Conservation (phyloP, 2,888 invertebrate species). For the Ophion ellenae region DNA sequence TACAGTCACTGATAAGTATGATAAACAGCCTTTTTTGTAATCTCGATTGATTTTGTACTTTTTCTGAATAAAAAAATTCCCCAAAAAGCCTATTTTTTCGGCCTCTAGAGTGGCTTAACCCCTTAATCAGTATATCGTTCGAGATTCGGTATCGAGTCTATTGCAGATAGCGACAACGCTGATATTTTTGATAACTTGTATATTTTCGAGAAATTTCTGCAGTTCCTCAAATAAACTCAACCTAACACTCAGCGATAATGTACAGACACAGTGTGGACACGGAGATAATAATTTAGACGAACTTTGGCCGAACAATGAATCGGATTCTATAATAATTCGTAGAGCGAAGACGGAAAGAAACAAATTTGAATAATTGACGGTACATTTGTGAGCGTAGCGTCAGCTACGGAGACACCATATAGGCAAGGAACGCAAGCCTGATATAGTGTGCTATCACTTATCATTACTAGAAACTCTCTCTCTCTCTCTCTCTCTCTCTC, state of each 20-base stretch:
- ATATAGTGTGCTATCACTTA: constrained; percentile 16
- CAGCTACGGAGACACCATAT: constrained; percentile 34
- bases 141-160: constrained; percentile 8
- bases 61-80: too few relatives aligned
- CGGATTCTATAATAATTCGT: constrained; percentile 37
- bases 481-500: not conserved
- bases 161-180: constrained; percentile 2
- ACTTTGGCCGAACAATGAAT: constrained; percentile 56
- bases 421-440: not conserved
- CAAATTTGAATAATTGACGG: not conserved
- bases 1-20: too few relatives aligned
- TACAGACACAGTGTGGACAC: constrained; percentile 53
- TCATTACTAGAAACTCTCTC: constrained; percentile 5
- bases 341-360: not conserved
- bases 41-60: too few relatives aligned
- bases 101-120: too few relatives aligned
- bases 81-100: too few relatives aligned
- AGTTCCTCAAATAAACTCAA: not conserved
- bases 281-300: constrained; percentile 62
- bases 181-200: not conserved
- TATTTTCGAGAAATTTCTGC: constrained; percentile 14
- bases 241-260: constrained; percentile 54
- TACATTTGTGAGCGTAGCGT: constrained; percentile 2
- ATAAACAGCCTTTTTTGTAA: too few relatives aligned
- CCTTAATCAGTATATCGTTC: not conserved